Evolutionary conservation across 2,888 invertebrate genomes (phyloP).

Genomic region (Drosophila tripunctata): DNA sequence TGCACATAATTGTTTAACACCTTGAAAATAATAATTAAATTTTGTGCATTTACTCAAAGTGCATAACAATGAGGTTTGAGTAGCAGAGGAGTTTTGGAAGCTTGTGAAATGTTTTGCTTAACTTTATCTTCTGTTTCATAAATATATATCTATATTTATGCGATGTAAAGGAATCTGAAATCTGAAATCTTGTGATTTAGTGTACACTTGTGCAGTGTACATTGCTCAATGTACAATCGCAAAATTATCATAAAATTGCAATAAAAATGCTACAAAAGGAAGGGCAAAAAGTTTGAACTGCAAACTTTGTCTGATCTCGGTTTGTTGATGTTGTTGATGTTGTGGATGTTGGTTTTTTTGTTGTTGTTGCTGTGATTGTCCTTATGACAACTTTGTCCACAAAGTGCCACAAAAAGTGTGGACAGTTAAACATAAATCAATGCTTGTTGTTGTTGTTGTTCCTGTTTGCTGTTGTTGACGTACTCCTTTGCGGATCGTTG

Average conservation of each 20-base stretch:
- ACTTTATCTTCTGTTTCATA: background rate
- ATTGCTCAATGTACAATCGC: background rate
- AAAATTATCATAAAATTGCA: slow-evolving; percentile 73
- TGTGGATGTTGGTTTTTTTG: background rate
- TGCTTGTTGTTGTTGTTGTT: slow-evolving; percentile 36
- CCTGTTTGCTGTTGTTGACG: slow-evolving; percentile 54
- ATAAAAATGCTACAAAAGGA: slow-evolving; percentile 73
- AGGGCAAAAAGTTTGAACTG: slow-evolving; percentile 21
- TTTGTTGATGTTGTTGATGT: slow-evolving; percentile 10
- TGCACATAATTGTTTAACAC: slow-evolving; percentile 63
- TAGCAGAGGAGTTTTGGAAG: no score
- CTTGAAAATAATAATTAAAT: slow-evolving; percentile 36
- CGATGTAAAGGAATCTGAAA: slow-evolving; percentile 25
- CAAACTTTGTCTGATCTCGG: slow-evolving; percentile 24
- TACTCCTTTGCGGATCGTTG: slow-evolving; percentile 54
- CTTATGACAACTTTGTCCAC: slow-evolving; percentile 77
- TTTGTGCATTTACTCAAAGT: slow-evolving; percentile 1
- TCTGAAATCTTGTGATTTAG: slow-evolving; percentile 22
- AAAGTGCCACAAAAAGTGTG: slow-evolving; percentile 69
- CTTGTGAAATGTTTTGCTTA: background rate
- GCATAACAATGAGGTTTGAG: slow-evolving; percentile 60
- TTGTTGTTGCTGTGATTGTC: slow-evolving; percentile 40
- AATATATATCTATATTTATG: slow-evolving; percentile 6
- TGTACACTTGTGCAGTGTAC: slow-evolving; percentile 16
- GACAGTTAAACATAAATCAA: slow-evolving; percentile 71